A percentile compares a stretch with the other conserved stretches of the same genome.
Conservation (phyloP, 2,113 vertebrate species). For the Ptychochromis oligacanthus region DNA sequence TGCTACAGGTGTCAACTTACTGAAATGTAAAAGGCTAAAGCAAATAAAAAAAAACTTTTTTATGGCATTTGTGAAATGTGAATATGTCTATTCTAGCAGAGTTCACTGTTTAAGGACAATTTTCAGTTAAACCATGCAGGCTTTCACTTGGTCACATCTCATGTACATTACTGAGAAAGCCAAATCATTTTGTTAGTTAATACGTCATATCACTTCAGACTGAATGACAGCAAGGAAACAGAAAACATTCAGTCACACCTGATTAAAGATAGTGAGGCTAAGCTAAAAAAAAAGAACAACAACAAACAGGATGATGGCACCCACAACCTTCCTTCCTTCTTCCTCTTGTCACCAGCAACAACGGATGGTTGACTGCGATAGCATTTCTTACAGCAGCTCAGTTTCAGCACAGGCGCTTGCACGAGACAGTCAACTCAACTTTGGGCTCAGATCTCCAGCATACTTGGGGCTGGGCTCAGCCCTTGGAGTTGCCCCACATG, state of each 20-base stretch:
- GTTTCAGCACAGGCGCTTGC: slow-evolving; percentile 41
- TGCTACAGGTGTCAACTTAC: slow-evolving; percentile 59
- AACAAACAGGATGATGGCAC: slow-evolving; percentile 65
- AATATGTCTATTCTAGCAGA: neutral
- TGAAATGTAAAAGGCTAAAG: slow-evolving; percentile 17
- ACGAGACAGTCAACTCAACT: slow-evolving; percentile 32
- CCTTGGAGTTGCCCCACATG: slow-evolving; percentile 3
- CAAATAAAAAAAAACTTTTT: slow-evolving; percentile 26
- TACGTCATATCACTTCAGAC: slow-evolving; percentile 25
- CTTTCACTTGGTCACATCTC: slow-evolving; percentile 1
- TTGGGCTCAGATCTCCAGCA: slow-evolving; percentile 55
- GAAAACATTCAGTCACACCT: slow-evolving; percentile 20
- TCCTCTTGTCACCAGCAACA: slow-evolving; percentile 42
- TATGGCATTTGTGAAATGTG: slow-evolving; percentile 34
- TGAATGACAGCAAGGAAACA: slow-evolving; percentile 23
- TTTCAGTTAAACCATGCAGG: slow-evolving; percentile 22
- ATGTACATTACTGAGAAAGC: slow-evolving; percentile 5
- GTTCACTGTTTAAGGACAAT: neutral
- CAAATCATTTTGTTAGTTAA: slow-evolving; percentile 11
- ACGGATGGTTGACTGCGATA: slow-evolving; percentile 52
- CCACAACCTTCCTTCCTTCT: slow-evolving; percentile 52
- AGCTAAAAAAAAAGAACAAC: slow-evolving; percentile 9
- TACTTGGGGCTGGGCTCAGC: slow-evolving; percentile 63
- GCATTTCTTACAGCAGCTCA: slow-evolving; percentile 44
- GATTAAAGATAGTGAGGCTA: slow-evolving; percentile 34